Evolutionary conservation across 2,888 invertebrate genomes (phyloP), one percentile per base, ranked within the genome.

Genomic region (Xylota sylvarum): DNA sequence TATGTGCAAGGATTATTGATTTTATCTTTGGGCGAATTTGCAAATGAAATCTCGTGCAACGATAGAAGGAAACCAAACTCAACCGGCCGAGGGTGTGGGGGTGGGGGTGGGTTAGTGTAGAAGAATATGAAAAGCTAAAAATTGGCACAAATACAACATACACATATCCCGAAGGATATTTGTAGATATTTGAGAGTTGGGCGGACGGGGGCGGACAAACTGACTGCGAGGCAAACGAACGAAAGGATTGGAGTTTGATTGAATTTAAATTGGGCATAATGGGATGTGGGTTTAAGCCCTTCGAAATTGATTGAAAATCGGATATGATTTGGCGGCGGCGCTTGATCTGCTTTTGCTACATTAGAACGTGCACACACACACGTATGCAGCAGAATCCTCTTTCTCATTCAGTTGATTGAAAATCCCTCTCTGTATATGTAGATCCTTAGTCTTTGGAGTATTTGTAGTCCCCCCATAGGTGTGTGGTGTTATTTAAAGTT

Each of bases 201-300:
- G n/a, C 50, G 37, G 69, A 7, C 14, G 52, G 12, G 12, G 23
- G 0, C 2, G 55, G 35, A n/a, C 1, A 32, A 10, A 10, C 12
- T 35, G 14, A 67, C 80, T 65, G 67, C 56, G 23, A 73, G 55
- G 65, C 82, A 78, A 82, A 67, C 81, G 73, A 83, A 83, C 74
- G 83, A 87, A 87, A 87, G 83, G 83, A 87, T 83, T 87, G 78
- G 62, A 74, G 83, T 83, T 79, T 87, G 83, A 87, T 87, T 87
- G 83, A 87, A 83, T 87, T 87, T 87, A 87, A 87, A 87, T 87
- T 87, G 87, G 83, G 83, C 83, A 87, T 87, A 87, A 87, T 87
- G 70, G 87, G 87, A 87, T 83, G 86, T 86, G 86, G 86, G 86
- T 56, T 77, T 86, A 86, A 86, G 85, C 85, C 72, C 72, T 81